phyloP scores from a whole-genome alignment of 2,113 vertebrate species.

The Numenius arquata region DNA sequence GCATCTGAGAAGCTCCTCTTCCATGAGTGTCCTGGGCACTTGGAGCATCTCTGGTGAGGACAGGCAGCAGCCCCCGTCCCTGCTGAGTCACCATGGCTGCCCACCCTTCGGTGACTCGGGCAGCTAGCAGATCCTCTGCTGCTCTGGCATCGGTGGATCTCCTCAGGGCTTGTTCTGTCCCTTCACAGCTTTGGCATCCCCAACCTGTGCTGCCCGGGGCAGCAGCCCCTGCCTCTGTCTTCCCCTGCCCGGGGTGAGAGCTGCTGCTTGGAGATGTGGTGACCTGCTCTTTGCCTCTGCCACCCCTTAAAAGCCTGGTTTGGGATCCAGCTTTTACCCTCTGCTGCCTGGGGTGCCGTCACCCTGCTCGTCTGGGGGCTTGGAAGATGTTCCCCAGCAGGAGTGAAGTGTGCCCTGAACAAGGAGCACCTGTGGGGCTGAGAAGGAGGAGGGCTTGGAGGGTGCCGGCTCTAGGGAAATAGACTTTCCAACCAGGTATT shows the following conservation, averaged over 20 bases:
- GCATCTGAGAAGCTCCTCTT: background rate
- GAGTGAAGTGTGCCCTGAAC: no score
- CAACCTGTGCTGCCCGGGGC: fast-evolving
- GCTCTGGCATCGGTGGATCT: background rate
- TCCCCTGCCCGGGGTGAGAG: fast-evolving
- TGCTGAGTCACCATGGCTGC: background rate
- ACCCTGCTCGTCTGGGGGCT: no score
- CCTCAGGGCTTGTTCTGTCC: background rate
- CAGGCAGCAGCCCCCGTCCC: fast-evolving
- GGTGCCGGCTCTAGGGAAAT: fast-evolving
- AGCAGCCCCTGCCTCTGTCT: background rate
- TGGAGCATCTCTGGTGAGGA: background rate
- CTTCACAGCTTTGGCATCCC: background rate
- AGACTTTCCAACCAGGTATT: background rate
- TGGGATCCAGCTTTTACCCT: background rate
- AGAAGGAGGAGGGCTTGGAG: background rate
- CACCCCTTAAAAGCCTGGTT: no score
- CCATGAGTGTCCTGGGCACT: fast-evolving
- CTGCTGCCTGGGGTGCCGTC: background rate
- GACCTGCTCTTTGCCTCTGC: background rate
- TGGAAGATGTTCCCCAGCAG: background rate
- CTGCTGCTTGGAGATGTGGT: background rate
- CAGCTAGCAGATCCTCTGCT: background rate
- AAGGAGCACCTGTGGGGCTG: background rate
- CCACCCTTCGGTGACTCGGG: no score